These are phyloP conservation scores for Papilio helenus DNA, from an alignment of 1,140 invertebrate genomes.

Conservation along the genomic window DNA sequence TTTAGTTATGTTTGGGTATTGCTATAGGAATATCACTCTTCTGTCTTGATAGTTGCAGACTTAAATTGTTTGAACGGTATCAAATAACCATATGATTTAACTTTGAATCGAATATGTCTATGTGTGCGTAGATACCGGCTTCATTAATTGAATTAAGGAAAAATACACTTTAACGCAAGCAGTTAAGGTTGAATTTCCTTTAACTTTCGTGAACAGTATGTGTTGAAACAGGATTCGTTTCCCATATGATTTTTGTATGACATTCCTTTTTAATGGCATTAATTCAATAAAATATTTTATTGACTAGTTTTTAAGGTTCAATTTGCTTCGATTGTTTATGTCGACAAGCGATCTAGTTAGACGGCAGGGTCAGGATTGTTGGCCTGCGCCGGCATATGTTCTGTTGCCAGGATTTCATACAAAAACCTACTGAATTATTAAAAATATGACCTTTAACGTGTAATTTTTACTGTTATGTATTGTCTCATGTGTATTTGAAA, in stretches of 20 bases:
- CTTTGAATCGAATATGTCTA: constrained; percentile 56
- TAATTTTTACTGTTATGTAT: neutral
- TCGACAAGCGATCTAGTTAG: constrained; percentile 64
- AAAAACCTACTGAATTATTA: constrained; percentile 53
- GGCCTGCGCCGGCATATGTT: constrained; percentile 44
- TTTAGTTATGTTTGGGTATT: constrained; percentile 5
- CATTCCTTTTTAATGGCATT: constrained; percentile 65
- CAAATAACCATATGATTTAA: constrained; percentile 72
- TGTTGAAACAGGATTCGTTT: constrained; percentile 75
- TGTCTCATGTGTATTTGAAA: neutral
- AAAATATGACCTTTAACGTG: constrained; percentile 8
- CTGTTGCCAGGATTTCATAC: constrained; percentile 50
- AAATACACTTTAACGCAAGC: constrained; percentile 7
- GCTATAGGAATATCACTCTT: constrained; percentile 35
- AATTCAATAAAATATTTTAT: constrained; percentile 42
- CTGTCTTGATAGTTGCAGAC: neutral
- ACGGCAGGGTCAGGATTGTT: constrained; percentile 62
- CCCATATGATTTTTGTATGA: constrained; percentile 80
- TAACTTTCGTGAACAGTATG: constrained; percentile 44
- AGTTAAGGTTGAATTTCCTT: constrained; percentile 42
- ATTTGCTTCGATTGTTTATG: constrained; percentile 42
- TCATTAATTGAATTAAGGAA: constrained; percentile 31
- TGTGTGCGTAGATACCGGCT: constrained; percentile 64
- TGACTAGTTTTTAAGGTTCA: constrained; percentile 48
- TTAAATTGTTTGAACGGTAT: constrained; percentile 36